Base-by-base conservation (phyloP, 2,888 invertebrate genomes). In the Tenthredo notha region DNA sequence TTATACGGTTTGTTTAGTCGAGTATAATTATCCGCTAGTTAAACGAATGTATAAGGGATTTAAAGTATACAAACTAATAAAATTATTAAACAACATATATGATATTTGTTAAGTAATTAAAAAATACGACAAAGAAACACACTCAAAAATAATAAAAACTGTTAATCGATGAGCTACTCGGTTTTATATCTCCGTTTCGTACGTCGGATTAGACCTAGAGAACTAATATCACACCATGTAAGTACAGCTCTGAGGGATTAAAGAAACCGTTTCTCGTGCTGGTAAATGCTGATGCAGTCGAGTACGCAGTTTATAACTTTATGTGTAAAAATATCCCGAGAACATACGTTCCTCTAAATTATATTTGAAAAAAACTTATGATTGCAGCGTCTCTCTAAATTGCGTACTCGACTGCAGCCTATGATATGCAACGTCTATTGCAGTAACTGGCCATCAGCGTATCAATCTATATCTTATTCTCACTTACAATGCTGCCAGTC, bases 401-500 rank as follows among this genome's bases (percentile, higher is more conserved):
- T 67, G 67, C 29, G 50, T 83, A 83, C 83, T 67, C 47, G 83
- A 83, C 83, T 43, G 83, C 65, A 67, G 70, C 61, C 61, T 83
- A 83, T 10, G 47, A 29, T 80, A 85, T 82, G 65, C 47, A 80
- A 85, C 65, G 70, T 82, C 85, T 83, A 85, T 67, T 47, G 78
- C 74, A 37, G 25, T 43, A 82, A 84, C 80, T 85, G 84, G 77
- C 83, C 70, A 84, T 83, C 78, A 84, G 86, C 77, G 84, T 74
- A 65, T 70, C 77, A 58, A 61, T 83, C 84, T 70, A 85, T 88
- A 88, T 88, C 88, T 90, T 89, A 88, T 88, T 89, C 90, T 89
- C 91, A 95, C 95, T 95, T 95, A 95, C 95, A 95, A 92, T 94
- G 95, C 93, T 95, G 96, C 96, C 96, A 96, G 88, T 95, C 95